A percentile compares a stretch with the other conserved stretches of the same genome.
Evolutionary conservation across 2,797 vertebrate species (phyloP).

Genomic region (Centropyge bicolor): DNA sequence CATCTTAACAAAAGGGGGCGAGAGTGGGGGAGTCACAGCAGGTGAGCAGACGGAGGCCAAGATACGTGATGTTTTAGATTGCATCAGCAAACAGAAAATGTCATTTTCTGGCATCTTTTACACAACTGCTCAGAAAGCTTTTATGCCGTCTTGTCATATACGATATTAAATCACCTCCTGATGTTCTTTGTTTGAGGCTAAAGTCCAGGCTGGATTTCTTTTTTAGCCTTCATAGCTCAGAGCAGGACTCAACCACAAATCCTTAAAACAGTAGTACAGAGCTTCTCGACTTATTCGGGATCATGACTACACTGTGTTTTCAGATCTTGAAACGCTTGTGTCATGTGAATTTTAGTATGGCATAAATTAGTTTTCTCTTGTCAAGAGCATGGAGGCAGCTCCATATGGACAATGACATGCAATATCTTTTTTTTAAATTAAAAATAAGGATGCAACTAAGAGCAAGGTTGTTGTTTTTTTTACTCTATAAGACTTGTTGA

Average conservation of each 20-base stretch:
- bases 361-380: background rate
- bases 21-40: background rate
- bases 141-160: background rate
- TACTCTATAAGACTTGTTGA: too few species aligned
- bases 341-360: background rate
- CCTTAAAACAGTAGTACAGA: background rate
- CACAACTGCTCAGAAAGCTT: background rate
- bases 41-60: background rate
- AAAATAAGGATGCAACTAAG: background rate
- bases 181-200: background rate
- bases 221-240: background rate
- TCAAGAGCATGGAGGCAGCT: background rate
- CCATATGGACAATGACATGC: background rate
- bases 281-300: background rate
- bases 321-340: background rate
- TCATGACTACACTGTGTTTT: background rate
- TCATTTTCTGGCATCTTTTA: background rate
- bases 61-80: conserved; percentile 13
- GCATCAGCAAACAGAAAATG: conserved; percentile 13
- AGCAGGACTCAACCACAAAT: background rate
- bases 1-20: conserved; percentile 1
- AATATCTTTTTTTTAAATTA: background rate
- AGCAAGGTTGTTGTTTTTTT: background rate
- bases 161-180: background rate
- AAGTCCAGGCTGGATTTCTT: background rate